A percentile compares a stretch with the other conserved stretches of the same genome.
phyloP scores from a whole-genome alignment of 2,888 invertebrate genomes.

The Apeira syringaria region DNA sequence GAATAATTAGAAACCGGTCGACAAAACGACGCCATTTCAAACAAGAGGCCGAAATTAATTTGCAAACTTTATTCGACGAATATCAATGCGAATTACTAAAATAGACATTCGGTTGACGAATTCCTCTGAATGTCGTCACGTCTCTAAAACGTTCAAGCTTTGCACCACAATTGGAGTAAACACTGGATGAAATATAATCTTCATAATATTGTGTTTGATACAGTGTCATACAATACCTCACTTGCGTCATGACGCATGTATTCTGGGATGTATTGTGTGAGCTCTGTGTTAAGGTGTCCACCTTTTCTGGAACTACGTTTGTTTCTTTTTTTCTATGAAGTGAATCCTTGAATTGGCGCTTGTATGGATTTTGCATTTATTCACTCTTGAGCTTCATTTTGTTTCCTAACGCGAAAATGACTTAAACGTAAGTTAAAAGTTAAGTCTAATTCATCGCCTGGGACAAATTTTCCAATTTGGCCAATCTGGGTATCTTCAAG shows the following conservation, averaged over 20 bases:
- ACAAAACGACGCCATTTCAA: neutral
- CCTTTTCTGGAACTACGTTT: neutral
- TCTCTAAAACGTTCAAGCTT: constrained; percentile 50
- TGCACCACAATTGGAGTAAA: constrained; percentile 52
- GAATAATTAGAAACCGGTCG: constrained; percentile 11
- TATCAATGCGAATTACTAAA: constrained; percentile 20
- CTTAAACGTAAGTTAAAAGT: too few relatives aligned
- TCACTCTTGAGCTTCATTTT: too few relatives aligned
- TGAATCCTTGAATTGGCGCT: too few relatives aligned
- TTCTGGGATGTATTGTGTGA: constrained; percentile 12
- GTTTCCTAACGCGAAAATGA: too few relatives aligned
- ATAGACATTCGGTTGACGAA: constrained; percentile 13
- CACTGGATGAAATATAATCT: constrained; percentile 54
- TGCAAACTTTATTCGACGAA: constrained; percentile 15
- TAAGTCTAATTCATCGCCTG: too few relatives aligned
- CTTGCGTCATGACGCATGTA: constrained; percentile 4
- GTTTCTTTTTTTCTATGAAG: neutral
- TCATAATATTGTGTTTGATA: constrained; percentile 21
- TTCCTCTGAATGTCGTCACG: constrained; percentile 45
- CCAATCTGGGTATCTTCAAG: too few relatives aligned
- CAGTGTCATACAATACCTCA: constrained; percentile 12
- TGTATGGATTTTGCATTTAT: too few relatives aligned
- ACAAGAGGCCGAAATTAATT: constrained; percentile 11
- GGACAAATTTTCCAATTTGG: too few relatives aligned
- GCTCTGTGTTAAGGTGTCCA: neutral